phyloP scores from a whole-genome alignment of 1,140 invertebrate species.

The Papilio aristodemus region DNA sequence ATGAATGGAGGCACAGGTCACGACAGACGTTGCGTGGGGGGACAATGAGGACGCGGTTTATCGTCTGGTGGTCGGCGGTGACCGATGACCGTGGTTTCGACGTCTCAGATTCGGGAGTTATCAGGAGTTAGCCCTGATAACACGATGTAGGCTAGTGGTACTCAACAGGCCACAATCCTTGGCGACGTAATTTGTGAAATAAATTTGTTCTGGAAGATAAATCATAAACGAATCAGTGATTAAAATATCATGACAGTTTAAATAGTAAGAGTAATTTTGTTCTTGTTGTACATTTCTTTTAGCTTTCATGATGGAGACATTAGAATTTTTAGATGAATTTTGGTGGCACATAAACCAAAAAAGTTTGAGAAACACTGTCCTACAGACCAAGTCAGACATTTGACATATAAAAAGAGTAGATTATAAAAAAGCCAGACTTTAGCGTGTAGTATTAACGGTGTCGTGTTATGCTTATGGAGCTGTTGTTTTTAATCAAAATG shows the following conservation, averaged over 20 bases:
- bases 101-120: background rate
- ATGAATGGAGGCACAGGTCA: background rate
- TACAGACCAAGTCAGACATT: background rate
- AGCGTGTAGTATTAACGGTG: slow-evolving; percentile 15
- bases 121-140: slow-evolving; percentile 12
- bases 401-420: slow-evolving; percentile 16
- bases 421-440: slow-evolving; percentile 13
- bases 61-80: background rate
- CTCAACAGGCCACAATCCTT: background rate
- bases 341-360: background rate
- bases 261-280: no score
- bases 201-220: no score
- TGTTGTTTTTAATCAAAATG: slow-evolving; percentile 31
- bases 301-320: no score
- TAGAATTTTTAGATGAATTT: background rate
- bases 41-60: slow-evolving; percentile 16
- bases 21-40: slow-evolving; percentile 9
- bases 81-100: slow-evolving; percentile 12
- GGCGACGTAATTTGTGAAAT: no score
- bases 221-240: no score
- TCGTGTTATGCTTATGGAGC: slow-evolving; percentile 19
- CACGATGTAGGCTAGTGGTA: background rate
- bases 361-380: background rate
- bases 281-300: no score
- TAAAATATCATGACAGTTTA: no score